Evolutionary conservation across 2,888 invertebrate genomes (phyloP), one percentile per base, ranked within the genome.

Genomic region (Rhagonycha lutea): DNA sequence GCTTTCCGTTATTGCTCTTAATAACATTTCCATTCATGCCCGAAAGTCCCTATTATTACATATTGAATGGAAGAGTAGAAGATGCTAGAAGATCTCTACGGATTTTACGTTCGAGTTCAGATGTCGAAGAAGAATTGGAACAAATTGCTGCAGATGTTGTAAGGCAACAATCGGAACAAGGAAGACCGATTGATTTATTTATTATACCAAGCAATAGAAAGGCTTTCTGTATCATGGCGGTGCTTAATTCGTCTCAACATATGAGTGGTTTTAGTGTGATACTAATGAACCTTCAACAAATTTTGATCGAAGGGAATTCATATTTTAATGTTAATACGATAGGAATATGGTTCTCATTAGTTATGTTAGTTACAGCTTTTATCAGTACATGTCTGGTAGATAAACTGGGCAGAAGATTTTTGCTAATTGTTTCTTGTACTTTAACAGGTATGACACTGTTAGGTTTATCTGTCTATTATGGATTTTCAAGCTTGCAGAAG

Each of bases 211-310:
- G 84, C 65, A 85, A 86, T 61, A 78, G 85, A 60, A 82, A 81
- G 73, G 85, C 84, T 7, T 69, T 86, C 12, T 68, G 84, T 4
- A 84, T 86, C 10, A 83, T 86, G 83, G 74, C 82, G 9, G 81
- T 84, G 7, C 77, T 86, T 14, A 85, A 85, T 70, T 83, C 80
- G 1, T 82, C 81, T 0, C 85, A 86, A 76, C 85, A 86, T 69
- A 83, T 86, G 61, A 81, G 82, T 61, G 83, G 83, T n/a, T 83
- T 86, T 26, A 83, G 82, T 68, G 85, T 86, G 0, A 83, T 86
- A 10, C 61, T 86, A 12, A 86, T 86, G 86, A 86, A 86, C 68
- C 76, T 86, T 5, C 85, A 86, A 71, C 75, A 81, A 7, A 85
- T 86, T 75, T 71, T 86, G 28, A 76, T 80, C 14, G 80, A 81